A percentile compares a stretch with the other conserved stretches of the same genome.
phyloP scores from a whole-genome alignment of 2,888 invertebrate species.

The Ctena decussata region DNA sequence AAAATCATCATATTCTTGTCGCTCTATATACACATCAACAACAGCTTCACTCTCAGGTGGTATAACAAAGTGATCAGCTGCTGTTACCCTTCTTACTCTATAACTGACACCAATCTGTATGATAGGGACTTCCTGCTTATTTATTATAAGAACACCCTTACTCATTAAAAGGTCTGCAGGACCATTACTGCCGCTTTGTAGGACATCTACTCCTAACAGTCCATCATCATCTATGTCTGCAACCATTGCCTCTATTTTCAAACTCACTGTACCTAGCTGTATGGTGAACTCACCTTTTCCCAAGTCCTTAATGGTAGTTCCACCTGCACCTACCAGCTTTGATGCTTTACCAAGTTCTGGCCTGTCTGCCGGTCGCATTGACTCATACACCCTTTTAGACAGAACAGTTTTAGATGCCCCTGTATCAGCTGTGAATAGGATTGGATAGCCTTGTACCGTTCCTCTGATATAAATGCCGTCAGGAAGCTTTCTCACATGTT shows the following conservation, averaged over 20 bases:
- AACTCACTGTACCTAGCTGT: too few relatives aligned
- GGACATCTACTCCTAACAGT: background rate
- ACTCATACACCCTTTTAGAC: too few relatives aligned
- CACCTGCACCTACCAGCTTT: too few relatives aligned
- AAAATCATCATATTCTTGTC: background rate
- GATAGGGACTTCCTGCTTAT: constrained; percentile 10
- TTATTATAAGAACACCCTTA: constrained; percentile 7
- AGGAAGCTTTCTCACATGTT: too few relatives aligned
- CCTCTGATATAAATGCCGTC: too few relatives aligned
- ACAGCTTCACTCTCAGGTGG: constrained; percentile 9
- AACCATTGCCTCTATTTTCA: constrained; percentile 16
- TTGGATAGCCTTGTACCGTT: too few relatives aligned
- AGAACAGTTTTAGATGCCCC: too few relatives aligned
- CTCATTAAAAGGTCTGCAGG: constrained; percentile 18
- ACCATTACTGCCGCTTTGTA: background rate
- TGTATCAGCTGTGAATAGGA: too few relatives aligned
- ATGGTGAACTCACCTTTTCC: too few relatives aligned
- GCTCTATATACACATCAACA: constrained; percentile 24
- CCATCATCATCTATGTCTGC: constrained; percentile 17
- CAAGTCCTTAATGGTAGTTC: too few relatives aligned
- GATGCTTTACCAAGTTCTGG: too few relatives aligned
- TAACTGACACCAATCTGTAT: background rate
- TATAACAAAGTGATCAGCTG: constrained; percentile 13
- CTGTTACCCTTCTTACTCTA: background rate
- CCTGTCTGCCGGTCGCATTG: too few relatives aligned